Evolutionary conservation across 2,888 invertebrate genomes (phyloP).

Genomic region (Metellina segmentata): DNA sequence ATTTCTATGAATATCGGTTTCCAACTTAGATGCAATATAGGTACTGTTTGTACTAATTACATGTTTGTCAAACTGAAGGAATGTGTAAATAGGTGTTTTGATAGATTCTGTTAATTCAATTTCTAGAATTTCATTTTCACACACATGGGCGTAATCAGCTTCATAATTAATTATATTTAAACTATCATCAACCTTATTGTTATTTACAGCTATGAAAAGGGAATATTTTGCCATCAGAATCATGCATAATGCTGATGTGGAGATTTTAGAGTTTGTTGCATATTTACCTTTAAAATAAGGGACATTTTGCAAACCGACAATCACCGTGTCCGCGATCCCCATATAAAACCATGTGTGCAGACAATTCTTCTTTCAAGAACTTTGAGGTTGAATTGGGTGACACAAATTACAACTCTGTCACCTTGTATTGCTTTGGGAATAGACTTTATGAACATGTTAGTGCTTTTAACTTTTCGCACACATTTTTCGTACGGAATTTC

Average conservation of each 20-base stretch:
- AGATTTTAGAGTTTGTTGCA: slow-evolving; percentile 84
- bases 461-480: slow-evolving; percentile 86
- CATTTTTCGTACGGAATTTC: slow-evolving; percentile 85
- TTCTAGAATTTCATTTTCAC: slow-evolving; percentile 82
- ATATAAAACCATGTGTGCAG: slow-evolving; percentile 83
- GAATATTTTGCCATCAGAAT: slow-evolving; percentile 84
- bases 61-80: slow-evolving; percentile 85
- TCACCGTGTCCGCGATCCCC: slow-evolving; percentile 82
- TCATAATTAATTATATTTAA: slow-evolving; percentile 82
- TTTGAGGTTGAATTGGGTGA: slow-evolving; percentile 87
- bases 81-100: slow-evolving; percentile 80
- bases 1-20: slow-evolving; percentile 85
- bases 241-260: slow-evolving; percentile 86
- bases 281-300: slow-evolving; percentile 84
- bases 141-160: slow-evolving; percentile 83
- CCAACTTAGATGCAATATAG: slow-evolving; percentile 86
- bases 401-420: slow-evolving; percentile 87
- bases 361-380: slow-evolving; percentile 85
- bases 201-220: slow-evolving; percentile 80
- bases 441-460: slow-evolving; percentile 87
- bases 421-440: slow-evolving; percentile 84
- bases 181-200: background rate
- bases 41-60: slow-evolving; percentile 82
- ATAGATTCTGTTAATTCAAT: background rate
- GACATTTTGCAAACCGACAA: slow-evolving; percentile 83